Conservation (phyloP, 2,888 invertebrate genomes). For the Cosmopolites sordidus region DNA sequence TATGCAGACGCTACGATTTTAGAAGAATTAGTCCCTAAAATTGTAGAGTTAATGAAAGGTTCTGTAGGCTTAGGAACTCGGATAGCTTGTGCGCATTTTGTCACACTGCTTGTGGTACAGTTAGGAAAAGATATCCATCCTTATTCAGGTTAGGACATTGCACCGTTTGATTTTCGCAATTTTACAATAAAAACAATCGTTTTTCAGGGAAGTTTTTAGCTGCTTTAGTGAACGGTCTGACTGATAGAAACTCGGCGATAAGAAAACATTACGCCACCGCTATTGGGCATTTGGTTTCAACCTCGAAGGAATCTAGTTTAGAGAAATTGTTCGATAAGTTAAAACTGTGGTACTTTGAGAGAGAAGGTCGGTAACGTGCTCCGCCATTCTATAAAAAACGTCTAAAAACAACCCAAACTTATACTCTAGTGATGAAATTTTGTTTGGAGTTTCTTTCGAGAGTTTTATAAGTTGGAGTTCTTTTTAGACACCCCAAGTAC, state of each 20-base stretch:
- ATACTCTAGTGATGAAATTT: no score
- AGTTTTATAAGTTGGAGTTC: no score
- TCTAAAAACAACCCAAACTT: no score
- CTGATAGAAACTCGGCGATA: slow-evolving; percentile 78
- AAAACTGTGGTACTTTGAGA: slow-evolving; percentile 62
- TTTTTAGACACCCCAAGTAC: background rate
- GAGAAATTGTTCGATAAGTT: slow-evolving; percentile 62
- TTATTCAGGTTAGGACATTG: slow-evolving; percentile 53
- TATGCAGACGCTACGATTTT: slow-evolving; percentile 73
- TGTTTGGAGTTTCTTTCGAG: no score
- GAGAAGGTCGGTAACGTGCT: slow-evolving; percentile 52
- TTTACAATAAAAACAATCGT: no score
- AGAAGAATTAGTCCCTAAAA: slow-evolving; percentile 73
- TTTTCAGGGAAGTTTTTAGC: slow-evolving; percentile 56
- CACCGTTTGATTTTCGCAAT: no score
- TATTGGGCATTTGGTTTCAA: slow-evolving; percentile 77
- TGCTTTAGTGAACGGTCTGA: slow-evolving; percentile 69
- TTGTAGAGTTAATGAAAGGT: slow-evolving; percentile 75
- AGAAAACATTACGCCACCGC: slow-evolving; percentile 80
- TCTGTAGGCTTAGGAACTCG: slow-evolving; percentile 81
- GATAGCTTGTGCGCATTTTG: slow-evolving; percentile 75
- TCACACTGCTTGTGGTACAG: slow-evolving; percentile 61
- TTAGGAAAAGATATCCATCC: slow-evolving; percentile 55
- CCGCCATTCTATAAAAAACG: background rate
- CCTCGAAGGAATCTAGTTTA: slow-evolving; percentile 71